Percentiles rank a stretch among this genome's conserved stretches.
These are phyloP conservation scores for Drosophila meridionalis DNA, from an alignment of 2,888 invertebrate species.

Conservation along the genomic window DNA sequence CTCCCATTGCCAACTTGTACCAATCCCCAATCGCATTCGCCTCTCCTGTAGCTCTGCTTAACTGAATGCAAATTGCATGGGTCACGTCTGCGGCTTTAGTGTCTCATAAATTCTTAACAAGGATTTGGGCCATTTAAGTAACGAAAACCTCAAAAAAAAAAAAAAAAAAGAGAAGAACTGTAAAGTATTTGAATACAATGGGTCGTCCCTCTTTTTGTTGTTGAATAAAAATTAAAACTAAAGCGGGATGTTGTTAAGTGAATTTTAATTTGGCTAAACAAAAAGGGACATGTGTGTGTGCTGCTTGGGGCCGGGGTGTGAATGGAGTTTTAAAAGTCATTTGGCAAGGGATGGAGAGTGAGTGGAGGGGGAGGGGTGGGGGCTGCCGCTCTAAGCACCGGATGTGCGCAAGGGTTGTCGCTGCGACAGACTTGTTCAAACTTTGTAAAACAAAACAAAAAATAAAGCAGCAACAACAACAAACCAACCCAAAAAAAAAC, in stretches of 20 bases:
- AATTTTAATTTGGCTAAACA: constrained; percentile 74
- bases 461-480: background rate
- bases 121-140: constrained; percentile 55
- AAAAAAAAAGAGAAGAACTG: background rate
- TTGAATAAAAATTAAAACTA: constrained; percentile 64
- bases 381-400: constrained; percentile 19
- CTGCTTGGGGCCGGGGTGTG: constrained; percentile 20
- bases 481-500: background rate
- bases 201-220: background rate
- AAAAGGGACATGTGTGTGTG: constrained; percentile 20
- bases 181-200: constrained; percentile 31
- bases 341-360: background rate
- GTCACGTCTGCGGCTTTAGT: constrained; percentile 71
- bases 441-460: constrained; percentile 18
- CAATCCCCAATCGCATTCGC: constrained; percentile 4
- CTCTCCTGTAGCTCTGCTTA: constrained; percentile 21
- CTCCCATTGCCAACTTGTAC: background rate
- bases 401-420: constrained; percentile 55
- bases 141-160: constrained; percentile 20
- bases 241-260: constrained; percentile 66
- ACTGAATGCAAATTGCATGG: constrained; percentile 69
- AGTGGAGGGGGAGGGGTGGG: background rate
- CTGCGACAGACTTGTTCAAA: constrained; percentile 51
- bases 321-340: constrained; percentile 31
- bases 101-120: constrained; percentile 72